Conservation (phyloP, 2,797 vertebrate genomes). For the Cygnus olor region DNA sequence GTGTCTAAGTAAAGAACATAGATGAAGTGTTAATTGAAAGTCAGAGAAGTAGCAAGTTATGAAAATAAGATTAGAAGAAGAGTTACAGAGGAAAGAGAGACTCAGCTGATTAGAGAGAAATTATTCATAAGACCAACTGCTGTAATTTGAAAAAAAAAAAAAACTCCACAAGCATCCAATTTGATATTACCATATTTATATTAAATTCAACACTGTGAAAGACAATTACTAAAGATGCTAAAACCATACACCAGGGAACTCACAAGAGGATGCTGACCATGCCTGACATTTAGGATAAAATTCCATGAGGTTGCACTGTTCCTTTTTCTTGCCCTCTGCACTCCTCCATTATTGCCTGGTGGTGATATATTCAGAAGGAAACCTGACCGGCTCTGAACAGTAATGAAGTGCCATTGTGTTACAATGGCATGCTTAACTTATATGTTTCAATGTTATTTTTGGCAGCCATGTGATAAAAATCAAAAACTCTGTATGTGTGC, state of each 20-base stretch:
- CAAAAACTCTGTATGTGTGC: neutral
- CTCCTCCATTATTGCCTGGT: neutral
- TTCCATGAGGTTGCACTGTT: neutral
- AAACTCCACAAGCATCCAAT: neutral
- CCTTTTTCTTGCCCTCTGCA: neutral
- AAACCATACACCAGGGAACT: neutral
- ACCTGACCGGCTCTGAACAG: neutral
- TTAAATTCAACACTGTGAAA: slow-evolving; percentile 9
- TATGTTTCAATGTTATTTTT: slow-evolving; percentile 24
- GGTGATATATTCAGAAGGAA: neutral
- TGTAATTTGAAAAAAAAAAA: slow-evolving; percentile 16
- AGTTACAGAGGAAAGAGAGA: slow-evolving; percentile 25
- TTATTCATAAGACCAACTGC: slow-evolving; percentile 6
- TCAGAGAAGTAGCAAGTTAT: slow-evolving; percentile 28
- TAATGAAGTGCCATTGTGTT: slow-evolving; percentile 21
- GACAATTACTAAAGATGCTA: neutral
- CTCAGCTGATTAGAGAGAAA: neutral
- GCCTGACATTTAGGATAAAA: slow-evolving; percentile 24
- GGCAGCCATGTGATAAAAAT: slow-evolving; percentile 27
- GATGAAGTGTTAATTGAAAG: slow-evolving; percentile 54
- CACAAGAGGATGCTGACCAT: neutral
- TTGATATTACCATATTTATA: neutral
- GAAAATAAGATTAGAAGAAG: slow-evolving; percentile 32
- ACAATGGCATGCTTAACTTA: slow-evolving; percentile 8
- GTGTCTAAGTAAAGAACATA: neutral